These are phyloP conservation scores for Leucoma salicis DNA, from an alignment of 2,888 invertebrate species.

Conservation along the genomic window DNA sequence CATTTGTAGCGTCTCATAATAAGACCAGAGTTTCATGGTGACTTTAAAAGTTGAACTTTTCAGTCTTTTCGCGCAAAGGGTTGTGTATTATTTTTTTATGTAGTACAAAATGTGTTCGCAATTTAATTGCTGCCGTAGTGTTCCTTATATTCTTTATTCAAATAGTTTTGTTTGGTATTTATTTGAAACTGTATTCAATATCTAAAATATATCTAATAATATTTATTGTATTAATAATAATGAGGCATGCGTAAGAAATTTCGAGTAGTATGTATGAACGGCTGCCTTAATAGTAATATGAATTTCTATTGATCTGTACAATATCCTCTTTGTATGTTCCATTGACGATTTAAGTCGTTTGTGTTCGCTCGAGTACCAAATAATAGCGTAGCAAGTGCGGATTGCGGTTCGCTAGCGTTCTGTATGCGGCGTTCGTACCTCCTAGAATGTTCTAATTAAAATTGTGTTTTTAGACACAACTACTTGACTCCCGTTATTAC, in stretches of 20 bases:
- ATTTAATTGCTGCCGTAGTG: conserved; percentile 81
- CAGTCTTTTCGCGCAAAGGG: conserved; percentile 82
- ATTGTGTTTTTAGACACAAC: neutral
- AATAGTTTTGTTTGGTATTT: conserved; percentile 71
- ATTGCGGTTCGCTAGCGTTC: conserved; percentile 12
- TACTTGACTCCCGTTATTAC: neutral
- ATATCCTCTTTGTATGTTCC: conserved; percentile 55
- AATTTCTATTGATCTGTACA: conserved; percentile 53
- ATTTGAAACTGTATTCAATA: conserved; percentile 66
- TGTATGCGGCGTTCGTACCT: conserved; percentile 4
- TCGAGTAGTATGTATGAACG: conserved; percentile 59
- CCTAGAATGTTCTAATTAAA: neutral
- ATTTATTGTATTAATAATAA: conserved; percentile 40
- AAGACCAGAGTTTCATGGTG: conserved; percentile 56
- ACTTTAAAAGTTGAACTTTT: conserved; percentile 79
- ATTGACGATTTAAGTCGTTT: conserved; percentile 39
- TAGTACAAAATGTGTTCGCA: conserved; percentile 83
- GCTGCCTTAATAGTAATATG: conserved; percentile 72
- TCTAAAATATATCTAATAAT: conserved; percentile 47
- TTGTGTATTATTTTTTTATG: conserved; percentile 81
- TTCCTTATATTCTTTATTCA: conserved; percentile 77
- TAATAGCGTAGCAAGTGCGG: conserved; percentile 59
- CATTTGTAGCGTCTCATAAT: conserved; percentile 36
- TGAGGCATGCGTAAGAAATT: conserved; percentile 59
- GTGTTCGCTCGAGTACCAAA: conserved; percentile 68